Evolutionary conservation across 92 coral and sea anemone genomes (phyloP).

Genomic region (Actinernus sp.): DNA sequence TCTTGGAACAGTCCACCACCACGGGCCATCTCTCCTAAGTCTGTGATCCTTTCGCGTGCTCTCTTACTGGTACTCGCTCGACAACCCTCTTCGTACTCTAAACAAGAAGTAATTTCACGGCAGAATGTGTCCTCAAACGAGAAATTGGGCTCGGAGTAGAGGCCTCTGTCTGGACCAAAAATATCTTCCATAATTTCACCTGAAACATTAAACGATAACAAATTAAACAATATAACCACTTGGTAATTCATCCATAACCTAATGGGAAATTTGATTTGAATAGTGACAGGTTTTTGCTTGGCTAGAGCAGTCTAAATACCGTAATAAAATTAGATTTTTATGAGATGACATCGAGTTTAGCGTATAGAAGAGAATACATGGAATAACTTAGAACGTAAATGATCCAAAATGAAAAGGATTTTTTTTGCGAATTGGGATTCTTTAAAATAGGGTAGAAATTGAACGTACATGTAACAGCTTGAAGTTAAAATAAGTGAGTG

Average conservation of each 20-base stretch:
- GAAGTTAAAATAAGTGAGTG: no score
- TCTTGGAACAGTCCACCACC: background rate
- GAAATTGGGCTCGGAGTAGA: slow-evolving; percentile 39
- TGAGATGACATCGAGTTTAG: background rate
- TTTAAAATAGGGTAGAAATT: no score
- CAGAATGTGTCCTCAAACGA: slow-evolving; percentile 48
- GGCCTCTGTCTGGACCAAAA: slow-evolving; percentile 27
- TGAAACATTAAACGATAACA: background rate
- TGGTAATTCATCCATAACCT: background rate
- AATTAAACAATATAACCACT: slow-evolving; percentile 5
- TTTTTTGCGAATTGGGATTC: no score
- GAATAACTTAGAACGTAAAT: no score
- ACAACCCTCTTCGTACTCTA: slow-evolving; percentile 36
- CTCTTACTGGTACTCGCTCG: slow-evolving; percentile 6
- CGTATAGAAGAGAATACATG: no score
- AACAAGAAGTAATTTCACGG: slow-evolving; percentile 35
- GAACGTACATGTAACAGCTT: background rate
- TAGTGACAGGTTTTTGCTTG: background rate
- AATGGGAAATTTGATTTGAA: background rate
- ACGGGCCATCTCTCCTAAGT: background rate
- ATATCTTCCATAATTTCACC: slow-evolving; percentile 26
- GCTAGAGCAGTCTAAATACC: background rate
- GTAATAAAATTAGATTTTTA: background rate
- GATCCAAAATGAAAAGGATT: no score
- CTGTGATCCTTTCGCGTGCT: background rate